Evolutionary conservation across 2,797 vertebrate species (phyloP).

Genomic region (Eupleurogrammus muticus): DNA sequence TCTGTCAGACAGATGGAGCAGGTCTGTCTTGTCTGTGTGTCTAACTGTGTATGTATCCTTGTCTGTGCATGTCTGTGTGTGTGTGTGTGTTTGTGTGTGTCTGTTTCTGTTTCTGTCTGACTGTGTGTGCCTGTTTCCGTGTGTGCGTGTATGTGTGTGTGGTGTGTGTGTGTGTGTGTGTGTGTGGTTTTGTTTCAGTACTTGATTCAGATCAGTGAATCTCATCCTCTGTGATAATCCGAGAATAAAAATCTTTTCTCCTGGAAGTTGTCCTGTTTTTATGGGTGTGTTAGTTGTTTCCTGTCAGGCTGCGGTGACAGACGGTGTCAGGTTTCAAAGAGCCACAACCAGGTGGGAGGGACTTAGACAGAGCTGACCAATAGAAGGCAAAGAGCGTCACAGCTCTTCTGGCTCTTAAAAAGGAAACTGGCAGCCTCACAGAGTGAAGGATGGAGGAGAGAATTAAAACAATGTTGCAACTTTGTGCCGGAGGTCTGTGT

Average conservation of each 20-base stretch:
- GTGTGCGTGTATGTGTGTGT: neutral
- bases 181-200: neutral
- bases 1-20: too few species aligned
- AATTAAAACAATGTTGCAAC: neutral
- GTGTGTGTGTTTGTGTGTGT: neutral
- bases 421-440: conserved; percentile 24
- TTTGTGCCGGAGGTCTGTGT: too few species aligned
- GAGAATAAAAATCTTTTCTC: conserved; percentile 12
- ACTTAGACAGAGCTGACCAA: conserved; percentile 53
- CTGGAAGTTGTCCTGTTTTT: conserved; percentile 74
- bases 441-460: conserved; percentile 10
- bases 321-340: conserved; percentile 69
- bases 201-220: neutral
- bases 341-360: conserved; percentile 58
- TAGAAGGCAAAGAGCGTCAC: conserved; percentile 33
- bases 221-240: neutral
- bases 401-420: conserved; percentile 58
- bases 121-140: too few species aligned
- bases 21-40: neutral
- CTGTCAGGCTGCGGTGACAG: conserved; percentile 37
- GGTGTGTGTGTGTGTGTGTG: neutral
- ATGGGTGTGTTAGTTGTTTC: conserved; percentile 55
- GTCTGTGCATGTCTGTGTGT: neutral
- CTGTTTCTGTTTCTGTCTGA: too few species aligned
- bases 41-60: neutral